Base-by-base conservation (phyloP, 2,888 invertebrate genomes). In the Heliconius ethilla region DNA sequence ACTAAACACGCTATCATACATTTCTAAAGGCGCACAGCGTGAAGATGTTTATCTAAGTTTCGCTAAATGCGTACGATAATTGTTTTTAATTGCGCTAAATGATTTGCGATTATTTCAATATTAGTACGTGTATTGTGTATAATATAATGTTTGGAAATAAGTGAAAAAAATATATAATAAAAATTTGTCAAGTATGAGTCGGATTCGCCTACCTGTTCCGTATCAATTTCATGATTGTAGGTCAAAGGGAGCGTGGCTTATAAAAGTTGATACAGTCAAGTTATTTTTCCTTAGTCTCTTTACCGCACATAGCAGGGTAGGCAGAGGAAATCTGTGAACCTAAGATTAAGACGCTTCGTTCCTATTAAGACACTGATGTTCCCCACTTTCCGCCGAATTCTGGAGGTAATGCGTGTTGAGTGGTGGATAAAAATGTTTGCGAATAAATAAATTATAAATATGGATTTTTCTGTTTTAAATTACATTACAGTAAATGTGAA, bases 1-100 rank as follows among this genome's bases (percentile, higher is more conserved):
- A 33, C 33, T 33, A 18, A 66, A 66, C 62, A 63, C 25, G 62
- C 25, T 25, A 63, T 63, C 25, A 15, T 63, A 25, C 63, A 18
- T 45, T 18, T 70, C 45, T 70, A 70, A 70, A 70, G 15, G 10
- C 70, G 27, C 18, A 27, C 22, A 72, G n/a, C 72, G 33, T 72
- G 9, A 72, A 72, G 72, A 72, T 72, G n/a, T 27, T 69, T 72
- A 11, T 59, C 33, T 72, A 55, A n/a, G 55, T 72, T 55, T 55
- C 55, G 33, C 22, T 72, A 72, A 72, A 37, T 72, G 59, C 33
- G 7, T 59, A n/a, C 72, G 15, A 59, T 72, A 59, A 72, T 72
- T 72, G 59, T 59, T 55, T 59, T 33, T 72, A 72, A 72, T 72
- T 59, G 72, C 55, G 55, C 7, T 72, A 40, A 67, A 5, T 59